Evolutionary conservation across 2,113 vertebrate genomes (phyloP).

Genomic region (Motacilla tschutschensis): DNA sequence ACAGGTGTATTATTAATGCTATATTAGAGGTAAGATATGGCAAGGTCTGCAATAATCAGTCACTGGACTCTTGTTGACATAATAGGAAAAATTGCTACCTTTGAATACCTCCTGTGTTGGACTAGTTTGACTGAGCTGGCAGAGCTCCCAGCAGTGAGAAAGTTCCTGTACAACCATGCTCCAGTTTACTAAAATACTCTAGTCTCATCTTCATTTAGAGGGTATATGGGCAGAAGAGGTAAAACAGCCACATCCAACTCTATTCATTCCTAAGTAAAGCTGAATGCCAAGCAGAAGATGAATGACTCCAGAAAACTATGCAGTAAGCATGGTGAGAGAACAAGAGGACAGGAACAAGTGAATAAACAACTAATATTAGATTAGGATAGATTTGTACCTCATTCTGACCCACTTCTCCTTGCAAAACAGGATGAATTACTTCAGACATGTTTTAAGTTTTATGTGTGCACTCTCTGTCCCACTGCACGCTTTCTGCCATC

Average conservation of each 20-base stretch:
- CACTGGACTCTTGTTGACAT: not conserved
- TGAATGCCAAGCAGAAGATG: not conserved
- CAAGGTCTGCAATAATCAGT: not conserved
- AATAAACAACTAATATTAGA: not conserved
- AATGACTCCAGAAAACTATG: not conserved
- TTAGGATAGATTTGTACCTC: not conserved
- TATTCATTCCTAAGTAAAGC: not conserved
- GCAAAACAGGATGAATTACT: not conserved
- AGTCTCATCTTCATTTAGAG: not conserved
- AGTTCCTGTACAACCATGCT: not conserved
- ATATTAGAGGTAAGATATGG: not conserved
- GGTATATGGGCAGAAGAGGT: not conserved
- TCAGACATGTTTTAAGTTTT: not conserved
- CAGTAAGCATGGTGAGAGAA: not conserved
- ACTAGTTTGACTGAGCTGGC: not conserved
- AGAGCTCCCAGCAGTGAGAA: not conserved
- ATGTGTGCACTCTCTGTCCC: not conserved
- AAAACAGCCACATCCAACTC: not conserved
- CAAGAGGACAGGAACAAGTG: not conserved
- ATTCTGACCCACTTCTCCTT: not conserved
- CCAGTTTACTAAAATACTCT: not conserved
- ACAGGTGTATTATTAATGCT: not conserved
- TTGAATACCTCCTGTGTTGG: not conserved
- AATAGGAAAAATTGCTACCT: not conserved
- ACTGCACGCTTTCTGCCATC: not conserved